Percentiles rank a stretch among this genome's conserved stretches.
phyloP scores from a whole-genome alignment of 1,140 invertebrate genomes.

The Battus philenor region DNA sequence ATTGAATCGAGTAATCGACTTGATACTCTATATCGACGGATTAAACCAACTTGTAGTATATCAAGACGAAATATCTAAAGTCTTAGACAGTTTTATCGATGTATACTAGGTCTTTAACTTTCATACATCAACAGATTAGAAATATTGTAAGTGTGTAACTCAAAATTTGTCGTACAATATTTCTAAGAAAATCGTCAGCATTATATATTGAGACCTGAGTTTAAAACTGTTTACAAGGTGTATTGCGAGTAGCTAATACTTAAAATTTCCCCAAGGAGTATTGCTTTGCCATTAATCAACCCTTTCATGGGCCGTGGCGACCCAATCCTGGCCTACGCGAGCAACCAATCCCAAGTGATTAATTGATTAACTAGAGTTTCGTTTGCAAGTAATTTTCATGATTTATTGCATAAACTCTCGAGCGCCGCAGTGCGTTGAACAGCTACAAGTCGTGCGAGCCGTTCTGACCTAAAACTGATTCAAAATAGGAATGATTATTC shows the following conservation, averaged over 20 bases:
- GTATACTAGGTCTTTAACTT: no score
- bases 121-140: no score
- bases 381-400: constrained; percentile 64
- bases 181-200: constrained; percentile 27
- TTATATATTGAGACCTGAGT: constrained; percentile 13
- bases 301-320: constrained; percentile 43
- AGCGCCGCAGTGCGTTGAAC: constrained; percentile 26
- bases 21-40: neutral
- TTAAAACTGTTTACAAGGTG: constrained; percentile 3
- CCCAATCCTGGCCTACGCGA: constrained; percentile 52
- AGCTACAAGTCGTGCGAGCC: constrained; percentile 30
- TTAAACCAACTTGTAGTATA: neutral
- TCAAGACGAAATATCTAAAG: neutral
- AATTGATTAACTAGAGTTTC: constrained; percentile 66
- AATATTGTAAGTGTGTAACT: no score
- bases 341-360: constrained; percentile 61
- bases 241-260: constrained; percentile 26
- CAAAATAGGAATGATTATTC: constrained; percentile 23
- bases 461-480: constrained; percentile 22
- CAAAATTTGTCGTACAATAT: constrained; percentile 21
- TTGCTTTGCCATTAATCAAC: constrained; percentile 70
- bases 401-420: constrained; percentile 44
- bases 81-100: no score
- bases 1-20: no score
- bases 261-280: constrained; percentile 53